Conservation (phyloP, 2,888 invertebrate genomes). For the Sinodicranocentrus sp. region DNA sequence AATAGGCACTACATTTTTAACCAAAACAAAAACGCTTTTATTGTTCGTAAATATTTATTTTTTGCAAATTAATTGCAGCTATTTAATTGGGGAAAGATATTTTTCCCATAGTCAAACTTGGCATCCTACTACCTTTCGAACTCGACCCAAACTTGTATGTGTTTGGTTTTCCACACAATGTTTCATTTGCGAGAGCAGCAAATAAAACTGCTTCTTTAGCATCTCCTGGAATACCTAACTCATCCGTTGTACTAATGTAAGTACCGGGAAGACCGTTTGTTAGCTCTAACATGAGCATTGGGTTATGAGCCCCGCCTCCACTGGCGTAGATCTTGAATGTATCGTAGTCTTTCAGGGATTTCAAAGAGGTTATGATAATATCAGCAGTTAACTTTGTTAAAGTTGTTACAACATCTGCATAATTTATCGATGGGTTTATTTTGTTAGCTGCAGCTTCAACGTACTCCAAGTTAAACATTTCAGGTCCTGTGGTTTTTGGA, state of each 20-base stretch:
- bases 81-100: no score
- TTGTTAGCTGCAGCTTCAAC: constrained; percentile 14
- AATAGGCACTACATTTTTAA: no score
- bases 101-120: constrained; percentile 68
- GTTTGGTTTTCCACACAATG: constrained; percentile 34
- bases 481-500: constrained; percentile 70
- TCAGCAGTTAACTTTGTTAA: constrained; percentile 65
- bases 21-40: no score
- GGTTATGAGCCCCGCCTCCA: constrained; percentile 69
- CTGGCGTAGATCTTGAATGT: constrained; percentile 50
- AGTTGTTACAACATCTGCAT: constrained; percentile 58
- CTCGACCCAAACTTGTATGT: constrained; percentile 6
- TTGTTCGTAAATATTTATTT: no score
- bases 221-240: constrained; percentile 63
- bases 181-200: constrained; percentile 69
- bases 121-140: neutral
- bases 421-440: neutral
- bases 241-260: constrained; percentile 32
- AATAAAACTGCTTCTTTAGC: constrained; percentile 70
- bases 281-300: constrained; percentile 35
- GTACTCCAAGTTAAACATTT: constrained; percentile 59
- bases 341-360: neutral
- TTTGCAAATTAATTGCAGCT: no score
- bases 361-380: constrained; percentile 54
- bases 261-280: constrained; percentile 17